Percentiles rank a stretch among this genome's conserved stretches.
These are phyloP conservation scores for Xiphydria camelus DNA, from an alignment of 2,888 invertebrate genomes.

Conservation along the genomic window DNA sequence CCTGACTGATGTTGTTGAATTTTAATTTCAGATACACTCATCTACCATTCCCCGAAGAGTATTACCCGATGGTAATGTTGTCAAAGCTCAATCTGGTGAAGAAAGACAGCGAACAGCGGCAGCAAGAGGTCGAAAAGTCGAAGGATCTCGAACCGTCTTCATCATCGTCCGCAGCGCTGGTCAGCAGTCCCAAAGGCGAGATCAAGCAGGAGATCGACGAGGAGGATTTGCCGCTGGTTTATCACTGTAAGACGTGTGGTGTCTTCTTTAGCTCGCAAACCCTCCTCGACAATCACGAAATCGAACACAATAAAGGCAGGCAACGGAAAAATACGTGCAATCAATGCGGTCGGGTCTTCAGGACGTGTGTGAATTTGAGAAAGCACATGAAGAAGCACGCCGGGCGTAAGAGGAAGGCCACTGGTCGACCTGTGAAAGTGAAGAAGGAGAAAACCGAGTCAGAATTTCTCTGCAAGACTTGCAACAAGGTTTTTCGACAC, in stretches of 20 bases:
- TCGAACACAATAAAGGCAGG: constrained; percentile 42
- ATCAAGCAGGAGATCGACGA: constrained; percentile 34
- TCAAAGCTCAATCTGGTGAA: constrained; percentile 46
- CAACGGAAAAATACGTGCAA: constrained; percentile 45
- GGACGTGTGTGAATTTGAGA: constrained; percentile 39
- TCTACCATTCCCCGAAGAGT: constrained; percentile 39
- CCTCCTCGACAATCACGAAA: constrained; percentile 39
- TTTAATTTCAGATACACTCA: constrained; percentile 48
- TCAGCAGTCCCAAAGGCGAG: neutral
- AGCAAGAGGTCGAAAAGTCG: neutral
- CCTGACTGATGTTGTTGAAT: constrained; percentile 25
- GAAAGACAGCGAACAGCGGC: constrained; percentile 28
- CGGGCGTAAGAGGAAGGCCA: constrained; percentile 28
- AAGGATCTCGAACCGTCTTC: constrained; percentile 4
- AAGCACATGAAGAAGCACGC: constrained; percentile 49
- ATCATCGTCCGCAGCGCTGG: neutral
- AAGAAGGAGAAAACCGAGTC: constrained; percentile 37
- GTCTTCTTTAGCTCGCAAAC: constrained; percentile 40
- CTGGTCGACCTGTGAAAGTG: constrained; percentile 19
- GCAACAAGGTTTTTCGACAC: constrained; percentile 50
- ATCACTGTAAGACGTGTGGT: constrained; percentile 43
- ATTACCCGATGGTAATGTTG: constrained; percentile 44
- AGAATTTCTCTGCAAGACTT: constrained; percentile 47
- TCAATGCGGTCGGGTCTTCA: constrained; percentile 45
- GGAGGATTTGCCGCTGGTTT: constrained; percentile 44